phyloP scores from a whole-genome alignment of 2,888 invertebrate genomes.

The Eupelmus urozonus region DNA sequence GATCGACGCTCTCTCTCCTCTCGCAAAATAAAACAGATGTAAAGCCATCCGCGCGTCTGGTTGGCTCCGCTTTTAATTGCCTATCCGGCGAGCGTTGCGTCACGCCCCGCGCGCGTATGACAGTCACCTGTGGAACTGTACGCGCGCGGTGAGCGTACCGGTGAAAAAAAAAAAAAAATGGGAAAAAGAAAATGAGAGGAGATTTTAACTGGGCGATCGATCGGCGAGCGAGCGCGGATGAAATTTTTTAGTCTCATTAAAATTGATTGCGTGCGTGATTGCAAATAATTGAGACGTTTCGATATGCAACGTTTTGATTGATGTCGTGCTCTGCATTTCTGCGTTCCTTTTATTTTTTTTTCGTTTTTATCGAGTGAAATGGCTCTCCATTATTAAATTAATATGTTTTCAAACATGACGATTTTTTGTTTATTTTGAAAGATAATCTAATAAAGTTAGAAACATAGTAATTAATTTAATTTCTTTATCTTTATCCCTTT shows the following conservation, averaged over 20 bases:
- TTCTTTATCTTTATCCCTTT: too few species aligned
- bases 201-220: neutral
- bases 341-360: neutral
- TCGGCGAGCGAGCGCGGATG: neutral
- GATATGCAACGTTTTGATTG: conserved; percentile 7
- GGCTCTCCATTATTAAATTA: too few species aligned
- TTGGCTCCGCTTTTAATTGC: conserved; percentile 56
- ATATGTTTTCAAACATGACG: too few species aligned
- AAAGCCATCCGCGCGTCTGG: conserved; percentile 57
- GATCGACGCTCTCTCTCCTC: too few species aligned
- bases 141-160: neutral
- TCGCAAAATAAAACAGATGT: conserved; percentile 58
- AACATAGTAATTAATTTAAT: too few species aligned
- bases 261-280: conserved; percentile 1
- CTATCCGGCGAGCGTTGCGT: conserved; percentile 7
- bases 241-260: conserved; percentile 38
- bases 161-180: neutral
- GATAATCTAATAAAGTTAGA: too few species aligned
- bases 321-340: neutral
- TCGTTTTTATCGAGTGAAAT: neutral
- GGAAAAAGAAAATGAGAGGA: neutral
- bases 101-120: neutral
- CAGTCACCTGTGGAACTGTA: conserved; percentile 12
- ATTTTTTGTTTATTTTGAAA: too few species aligned
- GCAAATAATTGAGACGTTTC: conserved; percentile 19